These are phyloP conservation scores for Timandra comae DNA, from an alignment of 2,888 invertebrate genomes.

Conservation along the genomic window DNA sequence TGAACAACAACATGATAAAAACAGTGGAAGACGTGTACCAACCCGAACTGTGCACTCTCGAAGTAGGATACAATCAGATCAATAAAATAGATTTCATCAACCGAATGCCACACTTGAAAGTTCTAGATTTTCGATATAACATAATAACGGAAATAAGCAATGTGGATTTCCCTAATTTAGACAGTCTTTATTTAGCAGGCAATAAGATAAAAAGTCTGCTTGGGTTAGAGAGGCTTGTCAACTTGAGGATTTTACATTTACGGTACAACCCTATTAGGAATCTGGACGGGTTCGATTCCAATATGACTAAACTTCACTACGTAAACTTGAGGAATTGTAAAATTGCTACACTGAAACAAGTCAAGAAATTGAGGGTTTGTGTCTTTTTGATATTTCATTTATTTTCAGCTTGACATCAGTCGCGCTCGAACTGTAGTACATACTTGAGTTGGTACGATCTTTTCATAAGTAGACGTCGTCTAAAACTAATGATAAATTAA, in stretches of 20 bases:
- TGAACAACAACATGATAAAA: conserved; percentile 72
- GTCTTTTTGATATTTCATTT: neutral
- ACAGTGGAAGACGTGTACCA: conserved; percentile 72
- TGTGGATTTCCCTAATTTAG: conserved; percentile 71
- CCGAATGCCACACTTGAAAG: conserved; percentile 57
- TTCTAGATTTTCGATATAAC: conserved; percentile 75
- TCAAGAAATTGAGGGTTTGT: conserved; percentile 69
- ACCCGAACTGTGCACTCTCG: conserved; percentile 72
- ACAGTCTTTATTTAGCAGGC: conserved; percentile 85
- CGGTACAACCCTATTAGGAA: conserved; percentile 79
- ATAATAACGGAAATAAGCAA: conserved; percentile 57
- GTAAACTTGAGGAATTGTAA: conserved; percentile 76
- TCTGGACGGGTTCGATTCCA: conserved; percentile 68
- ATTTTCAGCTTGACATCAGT: conserved; percentile 1
- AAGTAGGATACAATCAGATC: conserved; percentile 71
- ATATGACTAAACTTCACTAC: conserved; percentile 63
- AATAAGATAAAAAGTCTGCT: conserved; percentile 81
- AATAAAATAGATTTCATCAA: conserved; percentile 37
- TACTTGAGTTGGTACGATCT: neutral
- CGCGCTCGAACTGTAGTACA: conserved; percentile 1
- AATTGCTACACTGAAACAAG: conserved; percentile 66
- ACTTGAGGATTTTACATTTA: conserved; percentile 83
- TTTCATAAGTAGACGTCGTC: no score
- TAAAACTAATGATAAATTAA: no score
- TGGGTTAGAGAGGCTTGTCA: conserved; percentile 75